A percentile compares a stretch with the other conserved stretches of the same genome.
These are phyloP conservation scores for Dasypus novemcinctus DNA, from an alignment of 2,113 vertebrate species.

Conservation along the genomic window DNA sequence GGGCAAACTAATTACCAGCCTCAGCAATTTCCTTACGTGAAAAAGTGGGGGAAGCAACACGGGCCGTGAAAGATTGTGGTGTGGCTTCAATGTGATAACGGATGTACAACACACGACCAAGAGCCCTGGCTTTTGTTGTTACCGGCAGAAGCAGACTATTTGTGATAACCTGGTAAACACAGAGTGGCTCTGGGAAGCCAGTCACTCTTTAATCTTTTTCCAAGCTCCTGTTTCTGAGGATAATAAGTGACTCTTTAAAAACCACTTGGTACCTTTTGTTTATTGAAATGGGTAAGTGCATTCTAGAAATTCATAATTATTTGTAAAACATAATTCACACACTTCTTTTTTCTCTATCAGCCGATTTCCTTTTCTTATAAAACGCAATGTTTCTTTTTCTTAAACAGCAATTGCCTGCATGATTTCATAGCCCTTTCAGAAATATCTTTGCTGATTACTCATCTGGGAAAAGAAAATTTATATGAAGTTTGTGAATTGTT, in stretches of 20 bases:
- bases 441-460: conserved; percentile 7
- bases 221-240: background rate
- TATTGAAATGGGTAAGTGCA: background rate
- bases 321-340: conserved; percentile 11
- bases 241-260: background rate
- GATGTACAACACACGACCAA: fast-evolving
- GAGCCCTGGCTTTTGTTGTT: fast-evolving
- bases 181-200: background rate
- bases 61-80: background rate
- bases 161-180: background rate
- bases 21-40: background rate
- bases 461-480: conserved; percentile 32
- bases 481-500: background rate
- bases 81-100: fast-evolving
- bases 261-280: background rate
- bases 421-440: background rate
- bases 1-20: conserved; percentile 45
- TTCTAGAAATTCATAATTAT: conserved; percentile 3
- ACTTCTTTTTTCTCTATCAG: background rate
- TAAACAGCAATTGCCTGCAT: background rate
- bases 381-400: background rate
- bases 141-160: background rate
- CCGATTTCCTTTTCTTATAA: background rate
- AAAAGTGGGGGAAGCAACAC: background rate
- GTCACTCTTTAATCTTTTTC: background rate